Evolutionary conservation across 2,888 invertebrate genomes (phyloP).

Genomic region (Cremastinae sp.): DNA sequence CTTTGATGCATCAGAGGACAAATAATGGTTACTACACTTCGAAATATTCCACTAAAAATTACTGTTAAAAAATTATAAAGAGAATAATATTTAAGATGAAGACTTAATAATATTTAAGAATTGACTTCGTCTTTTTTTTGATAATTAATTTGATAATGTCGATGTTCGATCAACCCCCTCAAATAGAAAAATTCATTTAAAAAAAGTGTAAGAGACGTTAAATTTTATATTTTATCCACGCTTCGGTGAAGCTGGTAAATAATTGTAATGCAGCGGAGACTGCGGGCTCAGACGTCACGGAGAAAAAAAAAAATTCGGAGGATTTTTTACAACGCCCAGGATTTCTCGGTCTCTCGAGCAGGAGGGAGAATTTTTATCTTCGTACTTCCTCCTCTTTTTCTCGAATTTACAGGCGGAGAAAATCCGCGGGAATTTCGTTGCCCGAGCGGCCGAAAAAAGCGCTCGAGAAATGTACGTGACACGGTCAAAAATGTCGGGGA

Average conservation of each 20-base stretch:
- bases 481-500: slow-evolving; percentile 33
- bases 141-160: too few species aligned
- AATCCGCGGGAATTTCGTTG: slow-evolving; percentile 13
- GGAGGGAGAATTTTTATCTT: background rate
- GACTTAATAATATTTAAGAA: too few species aligned
- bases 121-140: too few species aligned
- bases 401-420: background rate
- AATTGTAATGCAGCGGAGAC: background rate
- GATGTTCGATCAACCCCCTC: too few species aligned
- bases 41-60: too few species aligned
- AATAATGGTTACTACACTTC: too few species aligned
- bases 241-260: background rate
- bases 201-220: background rate
- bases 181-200: too few species aligned
- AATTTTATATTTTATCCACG: background rate
- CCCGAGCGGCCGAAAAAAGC: slow-evolving; percentile 36
- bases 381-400: background rate
- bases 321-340: slow-evolving; percentile 11
- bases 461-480: slow-evolving; percentile 34
- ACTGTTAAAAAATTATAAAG: too few species aligned
- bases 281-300: slow-evolving; percentile 7
- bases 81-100: too few species aligned
- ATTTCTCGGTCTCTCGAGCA: slow-evolving; percentile 6
- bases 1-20: too few species aligned
- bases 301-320: slow-evolving; percentile 4